Evolutionary conservation across 2,888 invertebrate species (phyloP), one percentile per base, ranked within the genome.

Genomic region (Microplitis manilae): DNA sequence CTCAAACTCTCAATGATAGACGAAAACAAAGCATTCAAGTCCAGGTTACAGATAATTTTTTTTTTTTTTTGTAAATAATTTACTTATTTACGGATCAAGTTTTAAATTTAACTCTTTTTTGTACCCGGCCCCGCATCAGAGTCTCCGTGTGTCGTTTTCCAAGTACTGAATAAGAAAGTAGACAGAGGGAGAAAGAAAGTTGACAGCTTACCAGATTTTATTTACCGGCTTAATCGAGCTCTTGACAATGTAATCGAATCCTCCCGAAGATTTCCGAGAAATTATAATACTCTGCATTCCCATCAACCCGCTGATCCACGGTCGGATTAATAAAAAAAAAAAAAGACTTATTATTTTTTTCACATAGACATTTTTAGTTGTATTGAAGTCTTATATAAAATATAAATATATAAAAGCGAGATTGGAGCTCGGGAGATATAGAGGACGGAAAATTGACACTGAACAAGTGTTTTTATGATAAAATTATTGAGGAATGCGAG

Each of bases 221-320:
- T 81, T 82, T 78, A 78, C 79, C 75, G 77, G 76, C 74, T 80
- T 80, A 82, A 83, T 84, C 81, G 81, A 77, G 50, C 38, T 77
- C 79, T 81, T 80, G 81, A 82, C 82, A 82, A 79, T 82, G 80
- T 82, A 83, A 84, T 82, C 81, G 81, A 83, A 82, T 82, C 80
- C 78, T 80, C 69, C 40, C 68, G 72, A 39, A 38, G 68, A 71
- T 68, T 76, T 83, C 83, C 82, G 76, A 68, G 70, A 82, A 84
- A 83, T 75, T 7, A 5, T 8, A 72, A 7, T 8, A 8, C 30
- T 40, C 30, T 20, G n/a, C 20, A 60, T 13, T 9, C 13, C 8
- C 9, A 5, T 40, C 13, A 38, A 30, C 30, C 20, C 13, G 65
- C 50, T 50, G 50, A 50, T 50, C 50, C 8, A 9, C 50, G 4